These are phyloP conservation scores for Anagyrus pseudococci DNA, from an alignment of 2,888 invertebrate species.

Conservation along the genomic window DNA sequence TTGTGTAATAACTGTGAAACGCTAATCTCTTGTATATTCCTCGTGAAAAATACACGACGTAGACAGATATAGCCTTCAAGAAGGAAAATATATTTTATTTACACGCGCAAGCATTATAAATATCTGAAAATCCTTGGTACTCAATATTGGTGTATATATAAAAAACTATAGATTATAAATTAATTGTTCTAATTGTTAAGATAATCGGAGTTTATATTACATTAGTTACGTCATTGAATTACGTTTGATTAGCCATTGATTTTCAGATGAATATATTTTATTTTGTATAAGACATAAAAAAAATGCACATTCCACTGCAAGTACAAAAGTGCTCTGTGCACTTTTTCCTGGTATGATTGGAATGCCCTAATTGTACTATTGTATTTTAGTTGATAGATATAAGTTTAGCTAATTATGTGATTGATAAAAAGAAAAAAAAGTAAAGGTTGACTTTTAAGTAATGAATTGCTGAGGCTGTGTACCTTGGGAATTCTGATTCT, in stretches of 20 bases:
- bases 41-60: background rate
- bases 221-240: conserved; percentile 13
- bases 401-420: conserved; percentile 37
- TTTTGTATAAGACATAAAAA: conserved; percentile 25
- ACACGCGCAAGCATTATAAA: conserved; percentile 29
- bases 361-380: conserved; percentile 31
- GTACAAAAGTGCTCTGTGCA: conserved; percentile 46
- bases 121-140: conserved; percentile 38
- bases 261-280: conserved; percentile 38
- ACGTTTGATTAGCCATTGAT: conserved; percentile 28
- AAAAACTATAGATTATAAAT: conserved; percentile 29
- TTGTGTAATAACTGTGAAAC: background rate
- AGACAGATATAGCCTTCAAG: background rate
- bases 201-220: conserved; percentile 30
- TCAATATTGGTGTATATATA: conserved; percentile 35
- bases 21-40: background rate
- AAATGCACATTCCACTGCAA: conserved; percentile 49
- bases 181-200: conserved; percentile 34
- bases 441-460: conserved; percentile 32
- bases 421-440: conserved; percentile 27
- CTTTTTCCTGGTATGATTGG: conserved; percentile 37
- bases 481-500: conserved; percentile 32
- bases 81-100: conserved; percentile 39
- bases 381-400: conserved; percentile 34
- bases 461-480: conserved; percentile 36